Evolutionary conservation across 1,140 invertebrate species (phyloP).

Genomic region (Homalodisca vitripennis): DNA sequence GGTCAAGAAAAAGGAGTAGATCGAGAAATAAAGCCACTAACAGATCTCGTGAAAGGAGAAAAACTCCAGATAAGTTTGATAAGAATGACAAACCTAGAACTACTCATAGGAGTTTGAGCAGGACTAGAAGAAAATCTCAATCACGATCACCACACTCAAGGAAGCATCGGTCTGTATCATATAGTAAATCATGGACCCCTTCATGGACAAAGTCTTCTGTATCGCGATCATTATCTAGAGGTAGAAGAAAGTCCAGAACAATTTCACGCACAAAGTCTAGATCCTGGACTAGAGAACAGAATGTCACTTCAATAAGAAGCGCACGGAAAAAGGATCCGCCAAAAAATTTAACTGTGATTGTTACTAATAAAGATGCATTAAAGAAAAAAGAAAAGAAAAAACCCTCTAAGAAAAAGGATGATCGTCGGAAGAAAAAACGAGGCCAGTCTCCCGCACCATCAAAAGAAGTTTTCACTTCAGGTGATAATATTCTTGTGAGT

Average conservation of each 20-base stretch:
- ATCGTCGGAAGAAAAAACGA: slow-evolving; percentile 52
- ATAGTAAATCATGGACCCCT: slow-evolving; percentile 42
- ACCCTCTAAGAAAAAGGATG: slow-evolving; percentile 45
- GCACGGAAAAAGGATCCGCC: not conserved
- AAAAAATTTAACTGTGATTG: slow-evolving; percentile 55
- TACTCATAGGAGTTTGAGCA: slow-evolving; percentile 46
- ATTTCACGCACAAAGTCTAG: slow-evolving; percentile 20
- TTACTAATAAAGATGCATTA: slow-evolving; percentile 55
- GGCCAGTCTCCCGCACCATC: slow-evolving; percentile 62
- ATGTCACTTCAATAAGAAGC: not conserved
- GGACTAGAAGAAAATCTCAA: slow-evolving; percentile 43
- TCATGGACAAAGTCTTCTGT: slow-evolving; percentile 49
- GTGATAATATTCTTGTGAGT: slow-evolving; percentile 88
- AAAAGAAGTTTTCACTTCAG: slow-evolving; percentile 89
- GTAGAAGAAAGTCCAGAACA: slow-evolving; percentile 19
- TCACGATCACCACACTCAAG: slow-evolving; percentile 42
- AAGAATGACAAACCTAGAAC: slow-evolving; percentile 48
- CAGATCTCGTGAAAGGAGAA: slow-evolving; percentile 31
- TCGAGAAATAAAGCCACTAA: slow-evolving; percentile 40
- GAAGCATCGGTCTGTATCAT: not conserved
- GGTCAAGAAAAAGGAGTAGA: slow-evolving; percentile 37
- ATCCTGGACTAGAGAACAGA: slow-evolving; percentile 25
- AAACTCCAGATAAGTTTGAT: slow-evolving; percentile 36
- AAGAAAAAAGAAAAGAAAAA: slow-evolving; percentile 47
- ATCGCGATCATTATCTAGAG: slow-evolving; percentile 36